Conservation (phyloP, 2,888 invertebrate genomes). For the Nymphalis urticae region DNA sequence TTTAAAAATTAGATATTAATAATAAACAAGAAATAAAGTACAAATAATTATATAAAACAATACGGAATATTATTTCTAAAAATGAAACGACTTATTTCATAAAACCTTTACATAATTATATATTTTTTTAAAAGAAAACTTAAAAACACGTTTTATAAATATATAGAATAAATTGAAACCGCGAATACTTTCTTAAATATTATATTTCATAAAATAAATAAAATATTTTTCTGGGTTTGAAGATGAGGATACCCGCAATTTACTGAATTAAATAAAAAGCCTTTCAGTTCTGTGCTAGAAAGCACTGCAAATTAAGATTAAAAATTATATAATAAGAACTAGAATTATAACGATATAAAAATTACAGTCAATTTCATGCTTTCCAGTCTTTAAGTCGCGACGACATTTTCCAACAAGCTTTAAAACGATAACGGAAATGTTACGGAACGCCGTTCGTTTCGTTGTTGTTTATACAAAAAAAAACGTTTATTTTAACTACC, state of each 20-base stretch:
- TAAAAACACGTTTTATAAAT: not conserved
- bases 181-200: not conserved
- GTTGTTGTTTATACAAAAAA: constrained; percentile 2
- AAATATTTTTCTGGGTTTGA: too few relatives aligned
- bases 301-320: not conserved
- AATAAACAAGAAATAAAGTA: not conserved
- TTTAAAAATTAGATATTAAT: not conserved
- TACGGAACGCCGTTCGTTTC: not conserved
- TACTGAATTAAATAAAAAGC: too few relatives aligned
- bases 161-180: too few relatives aligned
- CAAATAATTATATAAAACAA: not conserved
- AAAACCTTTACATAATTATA: not conserved
- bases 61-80: not conserved
- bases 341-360: too few relatives aligned
- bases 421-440: not conserved
- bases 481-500: constrained; percentile 5
- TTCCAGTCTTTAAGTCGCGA: too few relatives aligned
- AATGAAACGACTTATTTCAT: not conserved
- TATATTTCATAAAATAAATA: too few relatives aligned
- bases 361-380: too few relatives aligned
- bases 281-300: too few relatives aligned
- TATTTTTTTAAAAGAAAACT: not conserved
- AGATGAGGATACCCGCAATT: too few relatives aligned
- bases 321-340: not conserved
- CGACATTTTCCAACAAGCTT: not conserved